phyloP scores from a whole-genome alignment of 2,797 vertebrate genomes.

The Trachops cirrhosus region DNA sequence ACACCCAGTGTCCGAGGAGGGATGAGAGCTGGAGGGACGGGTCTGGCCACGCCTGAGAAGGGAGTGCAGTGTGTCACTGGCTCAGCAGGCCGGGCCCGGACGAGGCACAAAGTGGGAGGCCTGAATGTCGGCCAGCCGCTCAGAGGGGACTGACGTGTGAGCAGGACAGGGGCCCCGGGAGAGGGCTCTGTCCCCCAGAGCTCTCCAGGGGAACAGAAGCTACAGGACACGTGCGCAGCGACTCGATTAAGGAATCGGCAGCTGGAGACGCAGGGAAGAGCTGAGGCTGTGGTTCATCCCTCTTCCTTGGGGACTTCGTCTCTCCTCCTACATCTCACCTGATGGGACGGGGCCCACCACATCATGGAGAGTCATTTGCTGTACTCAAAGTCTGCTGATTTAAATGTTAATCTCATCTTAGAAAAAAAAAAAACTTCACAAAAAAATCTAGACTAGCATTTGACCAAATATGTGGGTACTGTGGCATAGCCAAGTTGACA shows the following conservation, averaged over 20 bases:
- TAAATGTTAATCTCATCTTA: background rate
- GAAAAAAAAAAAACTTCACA: background rate
- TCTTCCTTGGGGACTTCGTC: background rate
- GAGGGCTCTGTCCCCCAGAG: background rate
- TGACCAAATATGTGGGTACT: background rate
- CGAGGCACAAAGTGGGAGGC: background rate
- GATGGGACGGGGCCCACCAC: background rate
- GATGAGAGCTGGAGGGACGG: too few species aligned
- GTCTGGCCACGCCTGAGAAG: too few species aligned
- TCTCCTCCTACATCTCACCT: background rate
- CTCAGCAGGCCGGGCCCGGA: background rate
- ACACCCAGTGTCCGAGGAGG: background rate
- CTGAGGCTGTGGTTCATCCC: too few species aligned
- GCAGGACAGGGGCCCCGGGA: background rate
- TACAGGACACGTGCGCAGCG: too few species aligned
- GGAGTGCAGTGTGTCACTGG: too few species aligned
- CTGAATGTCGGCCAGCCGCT: background rate
- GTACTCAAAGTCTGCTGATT: background rate
- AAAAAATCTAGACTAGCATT: background rate
- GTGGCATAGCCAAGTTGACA: background rate
- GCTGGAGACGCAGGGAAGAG: background rate
- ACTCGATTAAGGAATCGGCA: too few species aligned
- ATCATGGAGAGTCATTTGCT: background rate
- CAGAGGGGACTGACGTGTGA: background rate
- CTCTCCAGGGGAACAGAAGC: background rate